Conservation (phyloP, 2,113 vertebrate species). For the Cromileptes altivelis region DNA sequence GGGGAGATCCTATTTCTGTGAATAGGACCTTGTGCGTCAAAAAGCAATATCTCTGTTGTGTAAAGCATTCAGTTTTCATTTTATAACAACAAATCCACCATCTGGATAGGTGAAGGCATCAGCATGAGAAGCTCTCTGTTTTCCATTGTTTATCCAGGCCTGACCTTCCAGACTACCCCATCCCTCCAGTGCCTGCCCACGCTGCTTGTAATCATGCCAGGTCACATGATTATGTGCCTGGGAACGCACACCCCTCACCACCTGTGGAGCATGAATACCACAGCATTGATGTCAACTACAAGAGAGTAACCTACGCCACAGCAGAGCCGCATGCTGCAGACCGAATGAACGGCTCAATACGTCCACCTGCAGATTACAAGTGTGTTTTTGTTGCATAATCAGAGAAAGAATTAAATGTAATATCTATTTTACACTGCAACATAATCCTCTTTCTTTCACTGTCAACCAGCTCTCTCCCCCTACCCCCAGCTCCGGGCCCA, state of each 20-base stretch:
- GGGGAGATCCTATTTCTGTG: not conserved
- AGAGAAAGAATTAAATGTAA: slow-evolving; percentile 8
- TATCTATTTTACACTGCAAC: slow-evolving; percentile 9
- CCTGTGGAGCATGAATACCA: slow-evolving; percentile 92
- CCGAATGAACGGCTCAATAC: slow-evolving; percentile 78
- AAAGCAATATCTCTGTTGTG: not conserved
- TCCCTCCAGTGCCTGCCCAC: slow-evolving; percentile 86
- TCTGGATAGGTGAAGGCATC: slow-evolving; percentile 44
- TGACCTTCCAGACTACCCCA: slow-evolving; percentile 90
- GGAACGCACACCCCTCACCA: slow-evolving; percentile 70
- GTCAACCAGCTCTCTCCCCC: slow-evolving; percentile 83
- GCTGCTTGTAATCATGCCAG: slow-evolving; percentile 65
- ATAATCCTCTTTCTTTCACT: slow-evolving; percentile 46
- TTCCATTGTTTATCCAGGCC: slow-evolving; percentile 81
- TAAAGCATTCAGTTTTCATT: slow-evolving; percentile 34
- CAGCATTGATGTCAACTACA: slow-evolving; percentile 85
- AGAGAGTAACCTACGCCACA: slow-evolving; percentile 85
- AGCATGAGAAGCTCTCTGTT: slow-evolving; percentile 30
- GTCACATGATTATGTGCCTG: slow-evolving; percentile 58
- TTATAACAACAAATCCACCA: slow-evolving; percentile 34
- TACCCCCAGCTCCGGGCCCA: slow-evolving; percentile 84
- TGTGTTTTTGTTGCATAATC: slow-evolving; percentile 67
- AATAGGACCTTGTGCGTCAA: not conserved
- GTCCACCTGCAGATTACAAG: slow-evolving; percentile 88
- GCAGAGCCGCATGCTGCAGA: slow-evolving; percentile 86